phyloP scores from a whole-genome alignment of 1,140 invertebrate genomes.

The Mesaphorura yosii region DNA sequence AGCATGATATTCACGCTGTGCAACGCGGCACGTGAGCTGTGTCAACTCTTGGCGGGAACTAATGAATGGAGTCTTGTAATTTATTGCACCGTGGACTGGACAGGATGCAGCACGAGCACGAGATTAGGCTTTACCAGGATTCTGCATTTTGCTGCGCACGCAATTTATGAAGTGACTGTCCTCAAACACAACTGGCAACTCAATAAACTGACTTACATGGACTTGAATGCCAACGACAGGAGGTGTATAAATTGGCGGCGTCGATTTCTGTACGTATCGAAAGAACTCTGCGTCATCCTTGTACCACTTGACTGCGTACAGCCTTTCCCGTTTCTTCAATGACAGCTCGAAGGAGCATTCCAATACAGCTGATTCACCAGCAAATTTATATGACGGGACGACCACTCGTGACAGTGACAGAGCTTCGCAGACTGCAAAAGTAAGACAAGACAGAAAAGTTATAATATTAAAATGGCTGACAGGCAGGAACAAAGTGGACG shows the following conservation, averaged over 20 bases:
- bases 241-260: constrained; percentile 51
- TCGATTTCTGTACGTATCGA: constrained; percentile 53
- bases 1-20: too few relatives aligned
- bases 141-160: too few relatives aligned
- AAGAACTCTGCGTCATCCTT: constrained; percentile 72
- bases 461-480: neutral
- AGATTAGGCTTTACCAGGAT: too few relatives aligned
- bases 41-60: too few relatives aligned
- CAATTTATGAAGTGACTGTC: too few relatives aligned
- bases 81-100: too few relatives aligned
- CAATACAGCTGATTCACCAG: constrained; percentile 54
- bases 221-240: constrained; percentile 58
- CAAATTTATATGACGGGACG: constrained; percentile 56
- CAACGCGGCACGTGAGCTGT: too few relatives aligned
- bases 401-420: constrained; percentile 52
- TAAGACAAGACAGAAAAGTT: neutral
- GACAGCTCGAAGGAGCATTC: constrained; percentile 43
- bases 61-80: too few relatives aligned
- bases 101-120: too few relatives aligned
- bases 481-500: too few relatives aligned
- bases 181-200: too few relatives aligned
- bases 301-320: constrained; percentile 31
- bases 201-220: constrained; percentile 51
- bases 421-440: constrained; percentile 13
- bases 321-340: constrained; percentile 15